Base-by-base conservation (phyloP, 2,888 invertebrate species). In the Deilephila porcellus region DNA sequence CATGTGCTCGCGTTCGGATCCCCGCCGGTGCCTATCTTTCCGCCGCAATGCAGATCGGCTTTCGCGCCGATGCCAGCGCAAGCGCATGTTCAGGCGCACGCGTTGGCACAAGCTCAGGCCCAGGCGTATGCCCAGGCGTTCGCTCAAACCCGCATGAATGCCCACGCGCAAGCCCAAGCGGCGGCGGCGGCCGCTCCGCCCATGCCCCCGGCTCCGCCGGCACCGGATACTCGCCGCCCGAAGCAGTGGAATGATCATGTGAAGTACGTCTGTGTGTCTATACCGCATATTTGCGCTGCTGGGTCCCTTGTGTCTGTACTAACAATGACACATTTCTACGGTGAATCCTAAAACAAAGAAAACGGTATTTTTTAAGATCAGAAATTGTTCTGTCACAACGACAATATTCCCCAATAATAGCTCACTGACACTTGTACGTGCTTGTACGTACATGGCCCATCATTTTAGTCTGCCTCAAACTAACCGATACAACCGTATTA, bases 231-330 rank as follows among this genome's bases (percentile, higher is more conserved):
- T 75, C 90, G 93, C 77, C 93, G 93, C 78, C 88, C 91, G 88
- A 93, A 93, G 91, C 90, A 86, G 74, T 93, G 93, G 93, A 89
- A 92, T 78, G 91, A 93, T 80, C 90, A 90, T 77, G 82, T 92
- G 85, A 93, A 93, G 93, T 93, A 93, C 85, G 93, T 92, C 83
- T 79, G 76, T 78, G 78, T 84, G 75, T 77, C 75, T 77, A 29
- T 59, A 11, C 56, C 67, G 72, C 70, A 59, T 60, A 34, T n/a
- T 17, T 52, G 45, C 45, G 70, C 45, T 67, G 45, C 32, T 70
- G 72, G 72, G 52, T 64, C 72, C 72, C 63, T 63, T 34, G 17
- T 37, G 34, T 7, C 62, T 72, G 63, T 72, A 63, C 34, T 53
- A 5, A 52, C 3, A 14, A 45, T 45, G 11, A 11, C 45, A 14